Evolutionary conservation across 2,888 invertebrate species (phyloP).

Genomic region (Caenorhabditis afra): DNA sequence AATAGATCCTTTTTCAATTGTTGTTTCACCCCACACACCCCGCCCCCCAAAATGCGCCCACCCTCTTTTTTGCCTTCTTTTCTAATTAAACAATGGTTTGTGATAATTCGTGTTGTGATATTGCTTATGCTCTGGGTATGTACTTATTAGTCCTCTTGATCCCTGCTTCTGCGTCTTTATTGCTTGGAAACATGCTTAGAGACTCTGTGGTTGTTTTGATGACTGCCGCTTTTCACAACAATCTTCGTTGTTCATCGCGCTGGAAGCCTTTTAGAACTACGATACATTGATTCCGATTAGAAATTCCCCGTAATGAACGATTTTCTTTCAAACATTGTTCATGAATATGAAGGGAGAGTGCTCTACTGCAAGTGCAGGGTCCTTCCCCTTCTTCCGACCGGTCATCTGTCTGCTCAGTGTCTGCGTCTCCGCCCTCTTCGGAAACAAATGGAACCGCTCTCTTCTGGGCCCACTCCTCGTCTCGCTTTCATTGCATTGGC

Average conservation of each 20-base stretch:
- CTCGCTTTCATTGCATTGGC: slow-evolving; percentile 8
- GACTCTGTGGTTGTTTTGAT: slow-evolving; percentile 28
- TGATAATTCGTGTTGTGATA: slow-evolving; percentile 56
- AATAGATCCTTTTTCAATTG: slow-evolving; percentile 56
- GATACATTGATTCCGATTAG: slow-evolving; percentile 25
- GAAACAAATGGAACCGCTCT: slow-evolving; percentile 11
- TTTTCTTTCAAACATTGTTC: background rate
- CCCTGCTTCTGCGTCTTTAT: slow-evolving; percentile 3
- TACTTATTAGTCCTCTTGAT: slow-evolving; percentile 31
- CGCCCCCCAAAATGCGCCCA: background rate
- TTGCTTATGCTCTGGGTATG: slow-evolving; percentile 39
- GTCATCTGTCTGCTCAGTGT: slow-evolving; percentile 15
- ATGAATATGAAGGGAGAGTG: background rate
- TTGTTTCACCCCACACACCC: background rate
- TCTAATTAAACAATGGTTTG: slow-evolving; percentile 26
- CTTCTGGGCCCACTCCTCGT: background rate
- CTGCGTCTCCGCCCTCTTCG: slow-evolving; percentile 10
- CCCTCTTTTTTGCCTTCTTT: background rate
- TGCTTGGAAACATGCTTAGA: slow-evolving; percentile 3
- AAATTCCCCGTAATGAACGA: slow-evolving; percentile 23
- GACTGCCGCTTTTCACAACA: slow-evolving; percentile 8
- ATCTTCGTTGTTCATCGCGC: slow-evolving; percentile 25
- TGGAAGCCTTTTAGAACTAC: slow-evolving; percentile 28
- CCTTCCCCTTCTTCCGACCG: slow-evolving; percentile 11
- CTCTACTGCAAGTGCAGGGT: slow-evolving; percentile 4